Base-by-base conservation (phyloP, 2,797 vertebrate species). In the Spinus pinus region DNA sequence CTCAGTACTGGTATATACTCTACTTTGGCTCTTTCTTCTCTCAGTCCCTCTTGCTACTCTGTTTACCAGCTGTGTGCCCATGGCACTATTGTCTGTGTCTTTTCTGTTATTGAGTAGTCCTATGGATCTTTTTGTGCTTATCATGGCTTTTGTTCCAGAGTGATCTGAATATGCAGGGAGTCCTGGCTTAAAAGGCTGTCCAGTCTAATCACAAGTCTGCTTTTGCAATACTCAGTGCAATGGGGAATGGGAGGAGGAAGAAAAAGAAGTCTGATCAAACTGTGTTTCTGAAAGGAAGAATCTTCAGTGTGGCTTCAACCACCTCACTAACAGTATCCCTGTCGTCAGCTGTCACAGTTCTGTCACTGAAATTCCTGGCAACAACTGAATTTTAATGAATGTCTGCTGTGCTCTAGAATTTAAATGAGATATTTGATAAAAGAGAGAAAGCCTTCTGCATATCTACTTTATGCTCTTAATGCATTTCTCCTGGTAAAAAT, bases 321-420 rank as follows among this genome's bases (percentile, higher is more conserved):
- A 75, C 60, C 81, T 77, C 78, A 47, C 64, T 80, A 44, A 44
- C 65, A 80, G 31, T 64, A 41, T 64, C 28, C 67, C 84, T 8
- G 1, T 80, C 11, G 15, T 80, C 71, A 93, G 71, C 79, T 94
- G 79, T 94, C 67, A 74, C 57, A 41, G 33, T 39, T 92, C 84
- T 92, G 74, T 71, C 88, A 61, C 71, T 80, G 86, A 88, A 95
- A 81, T 30, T 93, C 60, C 53, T 73, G 37, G 57, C 64, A 95
- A 93, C 81, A 95, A 93, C 14, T 66, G 86, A 89, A 94, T 95
- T 93, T 91, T 94, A 95, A 91, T 87, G 88, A 94, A 64, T 66
- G 50, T 94, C 81, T 94, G 60, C 75, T 78, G 65, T 65, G 65
- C 81, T 89, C 90, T 86, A 57, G 95, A 95, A 95, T 96, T 93